Evolutionary conservation across 2,113 vertebrate genomes (phyloP).

Genomic region (Nesogale talazaci): DNA sequence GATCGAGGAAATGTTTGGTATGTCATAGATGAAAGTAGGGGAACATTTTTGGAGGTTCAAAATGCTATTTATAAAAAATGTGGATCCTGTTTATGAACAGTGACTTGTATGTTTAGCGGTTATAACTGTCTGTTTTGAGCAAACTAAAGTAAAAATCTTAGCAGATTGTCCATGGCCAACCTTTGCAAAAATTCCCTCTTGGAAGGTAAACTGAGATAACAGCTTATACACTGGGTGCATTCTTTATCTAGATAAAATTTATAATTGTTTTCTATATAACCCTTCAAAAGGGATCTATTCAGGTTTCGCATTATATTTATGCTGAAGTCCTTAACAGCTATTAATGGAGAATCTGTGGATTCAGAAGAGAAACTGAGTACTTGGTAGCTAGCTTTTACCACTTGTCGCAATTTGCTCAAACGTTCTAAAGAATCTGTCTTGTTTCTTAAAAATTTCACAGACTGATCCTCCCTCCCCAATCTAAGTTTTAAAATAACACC

Average conservation of each 20-base stretch:
- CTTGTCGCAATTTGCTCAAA: conserved; percentile 44
- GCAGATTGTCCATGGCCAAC: background rate
- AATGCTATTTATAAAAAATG: conserved; percentile 55
- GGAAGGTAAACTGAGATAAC: conserved; percentile 34
- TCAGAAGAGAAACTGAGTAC: conserved; percentile 36
- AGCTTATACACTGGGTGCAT: conserved; percentile 41
- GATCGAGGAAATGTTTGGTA: conserved; percentile 15
- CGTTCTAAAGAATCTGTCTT: conserved; percentile 54
- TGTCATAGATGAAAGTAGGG: background rate
- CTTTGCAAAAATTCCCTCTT: background rate
- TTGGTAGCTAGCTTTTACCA: conserved; percentile 47
- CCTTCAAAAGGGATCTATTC: conserved; percentile 57
- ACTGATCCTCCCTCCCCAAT: background rate
- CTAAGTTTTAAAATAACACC: conserved; percentile 47
- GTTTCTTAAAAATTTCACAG: conserved; percentile 47
- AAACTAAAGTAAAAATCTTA: background rate
- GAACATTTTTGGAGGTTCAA: conserved; percentile 63
- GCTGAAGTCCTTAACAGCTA: conserved; percentile 60
- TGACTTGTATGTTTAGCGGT: conserved; percentile 43
- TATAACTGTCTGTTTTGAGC: conserved; percentile 24
- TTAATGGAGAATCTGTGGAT: conserved; percentile 53
- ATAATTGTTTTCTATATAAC: conserved; percentile 49
- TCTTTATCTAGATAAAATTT: conserved; percentile 60
- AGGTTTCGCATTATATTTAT: conserved; percentile 49
- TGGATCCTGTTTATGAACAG: conserved; percentile 14